A percentile compares a stretch with the other conserved stretches of the same genome.
Evolutionary conservation across 2,888 invertebrate genomes (phyloP).

Genomic region (Agrochola litura): DNA sequence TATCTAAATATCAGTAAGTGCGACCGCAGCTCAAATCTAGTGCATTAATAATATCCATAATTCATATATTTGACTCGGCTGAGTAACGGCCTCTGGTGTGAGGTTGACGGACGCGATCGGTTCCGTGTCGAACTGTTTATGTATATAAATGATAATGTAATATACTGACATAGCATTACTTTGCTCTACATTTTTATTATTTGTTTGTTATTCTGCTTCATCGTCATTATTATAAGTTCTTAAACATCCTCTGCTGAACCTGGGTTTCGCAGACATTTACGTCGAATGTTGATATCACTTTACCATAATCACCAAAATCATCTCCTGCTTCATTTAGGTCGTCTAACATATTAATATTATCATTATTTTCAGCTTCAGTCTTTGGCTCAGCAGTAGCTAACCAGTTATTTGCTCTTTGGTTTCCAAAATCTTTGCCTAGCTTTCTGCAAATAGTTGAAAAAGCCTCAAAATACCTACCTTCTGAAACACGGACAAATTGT

Average conservation of each 20-base stretch:
- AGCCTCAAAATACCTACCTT: not conserved
- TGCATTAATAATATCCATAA: slow-evolving; percentile 53
- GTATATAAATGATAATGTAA: slow-evolving; percentile 29
- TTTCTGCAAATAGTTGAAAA: not conserved
- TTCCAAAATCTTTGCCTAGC: not conserved
- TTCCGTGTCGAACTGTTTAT: slow-evolving; percentile 48
- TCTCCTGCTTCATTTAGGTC: not conserved
- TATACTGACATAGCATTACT: slow-evolving; percentile 14
- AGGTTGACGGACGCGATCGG: slow-evolving; percentile 54
- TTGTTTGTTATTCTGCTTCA: not conserved
- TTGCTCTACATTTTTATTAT: slow-evolving; percentile 13
- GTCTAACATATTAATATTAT: not conserved
- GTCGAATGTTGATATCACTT: not conserved
- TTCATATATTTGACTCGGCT: slow-evolving; percentile 45
- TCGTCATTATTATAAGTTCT: not conserved
- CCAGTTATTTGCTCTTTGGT: not conserved
- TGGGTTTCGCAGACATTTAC: not conserved
- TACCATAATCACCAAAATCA: not conserved
- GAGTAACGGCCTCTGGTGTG: slow-evolving; percentile 50
- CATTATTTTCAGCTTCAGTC: not conserved
- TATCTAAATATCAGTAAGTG: slow-evolving; percentile 3
- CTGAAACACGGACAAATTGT: slow-evolving; percentile 10
- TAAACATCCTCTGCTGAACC: not conserved
- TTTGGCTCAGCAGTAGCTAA: not conserved
- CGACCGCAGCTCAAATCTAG: slow-evolving; percentile 15